These are phyloP conservation scores for Agonopterix subpropinquella DNA, from an alignment of 2,888 invertebrate species.

Conservation along the genomic window DNA sequence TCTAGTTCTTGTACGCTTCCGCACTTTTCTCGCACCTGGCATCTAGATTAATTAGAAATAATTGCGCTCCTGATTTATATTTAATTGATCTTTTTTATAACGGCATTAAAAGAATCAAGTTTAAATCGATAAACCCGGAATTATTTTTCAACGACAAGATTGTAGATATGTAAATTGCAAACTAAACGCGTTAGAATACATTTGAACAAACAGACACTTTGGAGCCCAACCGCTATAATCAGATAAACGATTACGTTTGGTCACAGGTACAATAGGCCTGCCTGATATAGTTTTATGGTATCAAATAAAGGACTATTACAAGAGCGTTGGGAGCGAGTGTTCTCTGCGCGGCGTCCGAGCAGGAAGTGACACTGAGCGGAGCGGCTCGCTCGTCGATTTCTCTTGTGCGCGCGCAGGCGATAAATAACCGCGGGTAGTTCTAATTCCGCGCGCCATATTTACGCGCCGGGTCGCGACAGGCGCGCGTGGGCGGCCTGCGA, in stretches of 20 bases:
- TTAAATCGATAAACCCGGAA: too few species aligned
- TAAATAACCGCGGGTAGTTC: slow-evolving; percentile 68
- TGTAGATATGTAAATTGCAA: slow-evolving; percentile 3
- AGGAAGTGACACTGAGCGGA: slow-evolving; percentile 49
- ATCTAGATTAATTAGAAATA: too few species aligned
- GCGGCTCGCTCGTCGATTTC: slow-evolving; percentile 28
- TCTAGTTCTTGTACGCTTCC: slow-evolving; percentile 19
- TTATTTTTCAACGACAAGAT: neutral
- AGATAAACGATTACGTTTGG: slow-evolving; percentile 27
- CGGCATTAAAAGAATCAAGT: too few species aligned
- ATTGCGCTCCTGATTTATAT: too few species aligned
- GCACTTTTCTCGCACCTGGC: slow-evolving; percentile 14
- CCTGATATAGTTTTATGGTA: slow-evolving; percentile 47
- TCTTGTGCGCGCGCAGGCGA: slow-evolving; percentile 29
- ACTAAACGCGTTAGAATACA: slow-evolving; percentile 6
- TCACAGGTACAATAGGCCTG: slow-evolving; percentile 15
- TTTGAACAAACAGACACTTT: slow-evolving; percentile 18
- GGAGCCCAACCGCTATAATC: slow-evolving; percentile 19
- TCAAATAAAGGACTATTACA: slow-evolving; percentile 54
- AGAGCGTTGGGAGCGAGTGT: slow-evolving; percentile 36
- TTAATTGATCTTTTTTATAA: too few species aligned
- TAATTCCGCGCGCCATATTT: slow-evolving; percentile 65
- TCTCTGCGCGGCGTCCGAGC: slow-evolving; percentile 38
- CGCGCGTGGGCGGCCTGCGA: slow-evolving; percentile 29
- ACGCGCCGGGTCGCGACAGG: slow-evolving; percentile 42